A percentile compares a stretch with the other conserved stretches of the same genome.
These are phyloP conservation scores for Eremobia ochroleuca DNA, from an alignment of 2,888 invertebrate species.

Conservation along the genomic window DNA sequence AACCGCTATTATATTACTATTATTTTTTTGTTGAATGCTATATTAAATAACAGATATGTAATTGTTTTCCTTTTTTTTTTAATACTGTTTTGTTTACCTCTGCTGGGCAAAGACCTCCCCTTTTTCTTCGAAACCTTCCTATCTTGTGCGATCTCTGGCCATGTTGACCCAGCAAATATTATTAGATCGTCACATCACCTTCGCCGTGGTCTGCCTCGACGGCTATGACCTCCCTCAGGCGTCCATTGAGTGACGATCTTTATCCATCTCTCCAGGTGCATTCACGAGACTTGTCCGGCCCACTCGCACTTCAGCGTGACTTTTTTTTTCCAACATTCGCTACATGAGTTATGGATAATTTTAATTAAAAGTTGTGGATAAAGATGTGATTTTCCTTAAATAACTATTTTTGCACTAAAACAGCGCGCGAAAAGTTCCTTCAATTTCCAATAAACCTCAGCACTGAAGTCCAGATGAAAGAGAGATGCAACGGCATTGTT, in stretches of 20 bases:
- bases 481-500: slow-evolving; percentile 23
- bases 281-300: neutral
- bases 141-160: no score
- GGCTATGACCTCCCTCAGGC: neutral
- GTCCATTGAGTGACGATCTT: neutral
- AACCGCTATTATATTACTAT: no score
- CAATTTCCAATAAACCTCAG: neutral
- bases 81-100: no score
- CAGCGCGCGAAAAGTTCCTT: neutral
- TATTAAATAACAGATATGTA: no score
- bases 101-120: no score
- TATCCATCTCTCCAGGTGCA: neutral
- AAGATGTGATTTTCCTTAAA: no score
- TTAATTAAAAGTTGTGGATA: no score
- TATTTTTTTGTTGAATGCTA: no score
- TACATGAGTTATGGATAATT: neutral
- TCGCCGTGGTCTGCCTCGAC: neutral
- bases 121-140: no score
- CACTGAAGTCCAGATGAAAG: neutral
- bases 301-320: neutral
- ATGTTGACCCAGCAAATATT: neutral
- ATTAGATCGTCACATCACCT: neutral
- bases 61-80: no score
- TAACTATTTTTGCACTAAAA: no score
- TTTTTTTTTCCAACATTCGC: neutral